A percentile compares a stretch with the other conserved stretches of the same genome.
Evolutionary conservation across 2,797 vertebrate species (phyloP).

Genomic region (Aplochiton taeniatus): DNA sequence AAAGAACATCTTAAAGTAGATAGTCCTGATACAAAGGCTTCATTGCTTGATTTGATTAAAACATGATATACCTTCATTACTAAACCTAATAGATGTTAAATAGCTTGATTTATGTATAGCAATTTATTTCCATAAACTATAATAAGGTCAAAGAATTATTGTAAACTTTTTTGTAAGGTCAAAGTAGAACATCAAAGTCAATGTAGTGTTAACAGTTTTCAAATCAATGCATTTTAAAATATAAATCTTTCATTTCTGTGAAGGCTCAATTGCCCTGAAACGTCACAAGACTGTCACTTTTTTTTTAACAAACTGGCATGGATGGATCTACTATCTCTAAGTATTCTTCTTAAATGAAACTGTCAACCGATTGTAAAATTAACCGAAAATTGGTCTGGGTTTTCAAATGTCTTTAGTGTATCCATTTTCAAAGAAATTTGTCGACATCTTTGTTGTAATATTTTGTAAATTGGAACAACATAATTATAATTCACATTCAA

Average conservation of each 20-base stretch:
- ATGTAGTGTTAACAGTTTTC: conserved; percentile 55
- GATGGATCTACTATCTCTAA: background rate
- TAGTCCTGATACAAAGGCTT: too few relatives aligned
- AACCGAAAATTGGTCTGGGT: too few relatives aligned
- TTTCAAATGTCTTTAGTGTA: too few relatives aligned
- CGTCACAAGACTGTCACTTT: too few relatives aligned
- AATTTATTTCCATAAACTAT: conserved; percentile 14
- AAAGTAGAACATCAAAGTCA: conserved; percentile 46
- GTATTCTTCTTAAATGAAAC: background rate
- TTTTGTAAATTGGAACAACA: too few relatives aligned
- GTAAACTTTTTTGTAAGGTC: conserved; percentile 35
- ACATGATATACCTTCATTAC: conserved; percentile 3
- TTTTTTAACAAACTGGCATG: background rate
- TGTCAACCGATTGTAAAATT: background rate
- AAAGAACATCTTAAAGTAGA: too few relatives aligned
- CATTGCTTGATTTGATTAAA: too few relatives aligned
- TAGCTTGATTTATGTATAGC: conserved; percentile 4
- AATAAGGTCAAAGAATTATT: conserved; percentile 30
- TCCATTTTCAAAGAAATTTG: too few relatives aligned
- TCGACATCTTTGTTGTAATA: too few relatives aligned
- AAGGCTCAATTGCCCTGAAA: conserved; percentile 41
- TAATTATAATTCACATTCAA: too few relatives aligned
- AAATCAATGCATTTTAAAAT: conserved; percentile 57
- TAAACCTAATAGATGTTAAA: conserved; percentile 6
- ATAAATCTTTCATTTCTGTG: conserved; percentile 35